These are phyloP conservation scores for Dermatophagoides farinae DNA, from an alignment of 1,140 invertebrate species.

Conservation along the genomic window DNA sequence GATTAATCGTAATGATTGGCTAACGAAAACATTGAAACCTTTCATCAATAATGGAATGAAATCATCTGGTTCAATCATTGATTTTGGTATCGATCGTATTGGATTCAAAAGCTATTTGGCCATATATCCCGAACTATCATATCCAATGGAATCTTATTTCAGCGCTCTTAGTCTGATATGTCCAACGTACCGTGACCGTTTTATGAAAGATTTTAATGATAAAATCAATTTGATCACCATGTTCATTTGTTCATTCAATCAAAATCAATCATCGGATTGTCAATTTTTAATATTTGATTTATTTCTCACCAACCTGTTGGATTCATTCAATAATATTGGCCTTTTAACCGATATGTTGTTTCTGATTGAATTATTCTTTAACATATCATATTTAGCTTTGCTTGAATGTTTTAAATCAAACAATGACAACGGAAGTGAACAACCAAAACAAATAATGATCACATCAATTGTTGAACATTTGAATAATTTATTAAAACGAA, in stretches of 20 bases:
- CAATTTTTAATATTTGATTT: neutral
- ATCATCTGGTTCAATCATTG: slow-evolving; percentile 1
- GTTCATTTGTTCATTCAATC: neutral
- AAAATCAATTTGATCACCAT: slow-evolving; percentile 2
- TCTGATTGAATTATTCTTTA: slow-evolving; percentile 10
- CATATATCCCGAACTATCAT: slow-evolving; percentile 7
- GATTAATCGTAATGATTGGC: slow-evolving; percentile 4
- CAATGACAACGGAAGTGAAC: neutral
- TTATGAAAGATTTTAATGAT: neutral
- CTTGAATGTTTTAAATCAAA: neutral
- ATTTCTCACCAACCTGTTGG: no score
- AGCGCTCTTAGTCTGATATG: slow-evolving; percentile 1
- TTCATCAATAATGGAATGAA: slow-evolving; percentile 1
- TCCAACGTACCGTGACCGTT: neutral
- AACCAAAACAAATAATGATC: neutral
- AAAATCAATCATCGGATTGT: neutral
- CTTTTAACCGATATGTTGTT: neutral
- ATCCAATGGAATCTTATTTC: slow-evolving; percentile 6
- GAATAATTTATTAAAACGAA: no score
- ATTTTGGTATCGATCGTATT: slow-evolving; percentile 9
- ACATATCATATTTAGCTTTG: slow-evolving; percentile 7
- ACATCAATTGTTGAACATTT: neutral
- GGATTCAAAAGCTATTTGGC: neutral
- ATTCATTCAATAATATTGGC: neutral
- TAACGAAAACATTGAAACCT: neutral